Evolutionary conservation across 2,113 vertebrate species (phyloP).

Genomic region (Heterochromis multidens): DNA sequence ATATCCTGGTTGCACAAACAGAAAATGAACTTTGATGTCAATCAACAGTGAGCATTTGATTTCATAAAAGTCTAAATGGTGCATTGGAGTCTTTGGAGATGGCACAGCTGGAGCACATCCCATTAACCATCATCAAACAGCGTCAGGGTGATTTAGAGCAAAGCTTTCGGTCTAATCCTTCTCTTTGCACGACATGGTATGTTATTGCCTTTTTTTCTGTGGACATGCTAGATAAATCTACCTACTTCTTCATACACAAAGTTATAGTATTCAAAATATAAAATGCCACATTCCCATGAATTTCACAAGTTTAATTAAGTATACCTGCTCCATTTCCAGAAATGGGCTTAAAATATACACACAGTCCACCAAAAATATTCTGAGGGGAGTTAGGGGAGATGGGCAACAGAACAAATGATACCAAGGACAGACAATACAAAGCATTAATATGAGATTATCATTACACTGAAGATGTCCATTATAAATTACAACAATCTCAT

Average conservation of each 20-base stretch:
- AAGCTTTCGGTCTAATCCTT: constrained; percentile 35
- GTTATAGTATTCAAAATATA: constrained; percentile 64
- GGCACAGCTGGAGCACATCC: constrained; percentile 17
- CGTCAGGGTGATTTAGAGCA: constrained; percentile 5
- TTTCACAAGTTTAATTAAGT: constrained; percentile 67
- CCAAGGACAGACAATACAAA: constrained; percentile 57
- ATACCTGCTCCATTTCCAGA: constrained; percentile 69
- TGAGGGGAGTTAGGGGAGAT: neutral
- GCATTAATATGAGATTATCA: constrained; percentile 53
- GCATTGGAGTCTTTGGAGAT: constrained; percentile 34
- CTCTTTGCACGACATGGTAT: constrained; percentile 11
- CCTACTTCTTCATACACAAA: constrained; percentile 37
- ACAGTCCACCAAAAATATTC: constrained; percentile 42
- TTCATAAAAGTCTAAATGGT: constrained; percentile 46
- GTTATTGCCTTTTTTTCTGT: constrained; percentile 58
- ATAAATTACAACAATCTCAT: constrained; percentile 56
- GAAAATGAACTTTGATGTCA: constrained; percentile 51
- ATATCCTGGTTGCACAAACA: constrained; percentile 64
- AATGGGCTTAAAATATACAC: constrained; percentile 54
- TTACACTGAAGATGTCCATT: constrained; percentile 52
- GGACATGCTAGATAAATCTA: constrained; percentile 61
- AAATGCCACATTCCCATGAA: constrained; percentile 68
- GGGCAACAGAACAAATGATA: constrained; percentile 32
- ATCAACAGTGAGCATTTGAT: constrained; percentile 49
- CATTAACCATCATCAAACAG: constrained; percentile 25